Percentiles rank a stretch among this genome's conserved stretches.
Conservation (phyloP, 1,140 invertebrate species). For the Theocolax elegans region DNA sequence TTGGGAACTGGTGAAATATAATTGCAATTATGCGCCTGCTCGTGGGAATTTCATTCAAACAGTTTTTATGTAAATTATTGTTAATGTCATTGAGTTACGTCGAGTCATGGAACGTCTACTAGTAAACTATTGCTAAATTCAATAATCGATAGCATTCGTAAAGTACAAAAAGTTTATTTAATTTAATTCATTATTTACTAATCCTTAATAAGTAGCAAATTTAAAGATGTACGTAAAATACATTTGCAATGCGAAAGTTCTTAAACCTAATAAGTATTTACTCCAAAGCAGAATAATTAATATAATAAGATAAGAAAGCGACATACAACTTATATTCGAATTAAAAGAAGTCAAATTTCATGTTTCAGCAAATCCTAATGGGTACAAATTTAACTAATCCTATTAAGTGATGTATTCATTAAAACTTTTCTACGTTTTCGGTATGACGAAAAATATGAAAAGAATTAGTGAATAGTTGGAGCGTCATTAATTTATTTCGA, state of each 20-base stretch:
- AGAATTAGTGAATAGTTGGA: neutral
- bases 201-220: too few relatives aligned
- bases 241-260: too few relatives aligned
- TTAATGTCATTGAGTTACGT: too few relatives aligned
- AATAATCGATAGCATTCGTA: too few relatives aligned
- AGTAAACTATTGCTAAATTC: too few relatives aligned
- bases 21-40: neutral
- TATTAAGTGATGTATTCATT: neutral
- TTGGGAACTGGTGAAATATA: neutral
- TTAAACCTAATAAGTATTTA: too few relatives aligned
- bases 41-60: neutral
- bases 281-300: neutral
- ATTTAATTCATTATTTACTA: too few relatives aligned
- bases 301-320: neutral
- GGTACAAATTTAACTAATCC: conserved; percentile 2
- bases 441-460: neutral
- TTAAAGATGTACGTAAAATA: too few relatives aligned
- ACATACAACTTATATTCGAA: neutral
- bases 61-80: too few relatives aligned
- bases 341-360: neutral
- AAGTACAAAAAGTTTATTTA: too few relatives aligned
- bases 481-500: neutral
- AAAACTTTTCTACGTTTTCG: neutral
- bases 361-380: neutral
- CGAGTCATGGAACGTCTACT: too few relatives aligned